Conservation (phyloP, 2,888 invertebrate species). For the Chydorus sphaericus region DNA sequence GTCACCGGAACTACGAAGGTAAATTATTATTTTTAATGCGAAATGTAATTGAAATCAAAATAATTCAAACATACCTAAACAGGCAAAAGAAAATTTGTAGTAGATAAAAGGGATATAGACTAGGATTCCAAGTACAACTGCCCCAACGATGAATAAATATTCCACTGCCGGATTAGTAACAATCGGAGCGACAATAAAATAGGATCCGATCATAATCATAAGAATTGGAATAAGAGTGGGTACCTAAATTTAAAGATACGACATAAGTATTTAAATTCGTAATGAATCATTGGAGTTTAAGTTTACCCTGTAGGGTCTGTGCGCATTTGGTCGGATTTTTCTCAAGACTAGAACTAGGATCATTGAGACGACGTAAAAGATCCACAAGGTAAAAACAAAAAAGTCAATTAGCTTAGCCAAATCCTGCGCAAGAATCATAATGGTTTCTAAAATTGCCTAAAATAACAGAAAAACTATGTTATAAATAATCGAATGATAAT, state of each 20-base stretch:
- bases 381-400: constrained; percentile 97
- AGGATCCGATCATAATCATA: constrained; percentile 75
- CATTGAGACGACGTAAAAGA: constrained; percentile 93
- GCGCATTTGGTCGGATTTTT: constrained; percentile 74
- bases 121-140: constrained; percentile 74
- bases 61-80: too few relatives aligned
- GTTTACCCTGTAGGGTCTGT: constrained; percentile 79
- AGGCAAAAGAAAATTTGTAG: constrained; percentile 52
- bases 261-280: constrained; percentile 10
- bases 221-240: constrained; percentile 80
- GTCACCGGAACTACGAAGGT: too few relatives aligned
- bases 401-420: constrained; percentile 91
- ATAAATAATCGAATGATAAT: too few relatives aligned
- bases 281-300: background rate
- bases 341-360: constrained; percentile 81
- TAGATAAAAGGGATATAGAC: constrained; percentile 91
- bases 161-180: constrained; percentile 85
- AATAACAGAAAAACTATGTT: too few relatives aligned
- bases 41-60: too few relatives aligned
- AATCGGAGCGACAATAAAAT: constrained; percentile 86
- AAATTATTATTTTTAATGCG: too few relatives aligned
- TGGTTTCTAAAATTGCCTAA: constrained; percentile 67
- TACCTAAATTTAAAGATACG: constrained; percentile 42
- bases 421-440: constrained; percentile 86
- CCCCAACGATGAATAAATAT: constrained; percentile 79